A percentile compares a stretch with the other conserved stretches of the same genome.
Conservation (phyloP, 2,888 invertebrate genomes). For the Caenorhabditis imperialis region DNA sequence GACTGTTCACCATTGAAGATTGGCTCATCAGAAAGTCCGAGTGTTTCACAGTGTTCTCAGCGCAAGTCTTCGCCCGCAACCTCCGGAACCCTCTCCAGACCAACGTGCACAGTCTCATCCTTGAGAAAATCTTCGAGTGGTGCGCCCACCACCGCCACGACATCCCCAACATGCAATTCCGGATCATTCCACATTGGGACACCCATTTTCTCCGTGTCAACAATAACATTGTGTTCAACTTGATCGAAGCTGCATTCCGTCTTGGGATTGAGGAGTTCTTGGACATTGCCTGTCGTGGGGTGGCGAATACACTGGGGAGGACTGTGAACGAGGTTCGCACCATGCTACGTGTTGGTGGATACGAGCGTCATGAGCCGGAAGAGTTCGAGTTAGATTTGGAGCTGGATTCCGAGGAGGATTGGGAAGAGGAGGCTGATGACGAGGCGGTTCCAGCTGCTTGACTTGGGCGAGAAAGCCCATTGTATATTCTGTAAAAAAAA, state of each 20-base stretch:
- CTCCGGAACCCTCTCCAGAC: constrained; percentile 16
- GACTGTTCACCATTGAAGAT: constrained; percentile 1
- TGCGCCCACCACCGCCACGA: constrained; percentile 16
- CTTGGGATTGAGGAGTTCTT: constrained; percentile 9
- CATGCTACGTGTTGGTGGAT: constrained; percentile 11
- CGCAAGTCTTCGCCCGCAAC: not conserved
- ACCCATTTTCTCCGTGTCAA: constrained; percentile 4
- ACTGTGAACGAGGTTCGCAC: not conserved
- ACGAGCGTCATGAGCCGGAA: too few species aligned
- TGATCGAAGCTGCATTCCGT: constrained; percentile 17
- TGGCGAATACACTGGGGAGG: constrained; percentile 10
- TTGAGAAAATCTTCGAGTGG: constrained; percentile 12
- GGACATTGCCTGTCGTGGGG: constrained; percentile 18
- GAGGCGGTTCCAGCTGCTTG: not conserved
- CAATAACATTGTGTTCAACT: not conserved
- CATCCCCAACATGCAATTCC: not conserved
- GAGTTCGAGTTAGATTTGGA: too few species aligned
- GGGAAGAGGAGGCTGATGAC: constrained; percentile 1
- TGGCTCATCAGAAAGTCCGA: constrained; percentile 15
- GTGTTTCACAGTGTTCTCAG: constrained; percentile 8
- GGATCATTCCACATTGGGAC: constrained; percentile 5
- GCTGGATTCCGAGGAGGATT: not conserved
- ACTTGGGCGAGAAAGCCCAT: not conserved
- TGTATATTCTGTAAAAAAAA: not conserved
- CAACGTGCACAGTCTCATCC: not conserved